phyloP scores from a whole-genome alignment of 2,888 invertebrate genomes.

The Scaptomyza tumidula region DNA sequence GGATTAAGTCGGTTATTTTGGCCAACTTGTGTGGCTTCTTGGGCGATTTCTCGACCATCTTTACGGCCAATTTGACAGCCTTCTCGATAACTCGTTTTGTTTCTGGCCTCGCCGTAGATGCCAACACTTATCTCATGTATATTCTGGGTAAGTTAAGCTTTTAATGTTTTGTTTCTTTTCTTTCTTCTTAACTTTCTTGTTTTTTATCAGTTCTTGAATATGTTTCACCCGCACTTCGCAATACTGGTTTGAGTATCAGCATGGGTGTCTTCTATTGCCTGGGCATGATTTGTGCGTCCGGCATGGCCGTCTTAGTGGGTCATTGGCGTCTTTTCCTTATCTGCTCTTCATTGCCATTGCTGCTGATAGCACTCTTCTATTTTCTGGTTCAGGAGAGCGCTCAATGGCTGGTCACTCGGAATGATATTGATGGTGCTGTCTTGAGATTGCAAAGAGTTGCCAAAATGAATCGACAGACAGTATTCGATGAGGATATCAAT shows the following conservation, averaged over 20 bases:
- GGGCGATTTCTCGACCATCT: constrained; percentile 86
- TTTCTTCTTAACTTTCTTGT: neutral
- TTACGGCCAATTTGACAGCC: constrained; percentile 83
- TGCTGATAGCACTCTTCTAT: constrained; percentile 84
- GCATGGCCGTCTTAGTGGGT: constrained; percentile 84
- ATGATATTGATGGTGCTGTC: constrained; percentile 85
- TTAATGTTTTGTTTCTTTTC: no score
- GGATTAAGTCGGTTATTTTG: constrained; percentile 86
- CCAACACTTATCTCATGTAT: constrained; percentile 87
- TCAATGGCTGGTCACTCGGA: constrained; percentile 86
- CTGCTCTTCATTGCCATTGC: constrained; percentile 85
- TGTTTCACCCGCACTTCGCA: constrained; percentile 85
- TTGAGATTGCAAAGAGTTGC: constrained; percentile 85
- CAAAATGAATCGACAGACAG: constrained; percentile 84
- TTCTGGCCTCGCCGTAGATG: constrained; percentile 87
- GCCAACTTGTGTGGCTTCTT: constrained; percentile 85
- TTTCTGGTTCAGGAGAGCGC: constrained; percentile 86
- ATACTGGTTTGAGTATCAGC: constrained; percentile 86
- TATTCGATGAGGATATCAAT: constrained; percentile 78
- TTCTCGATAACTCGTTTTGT: constrained; percentile 86
- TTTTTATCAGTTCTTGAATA: constrained; percentile 86
- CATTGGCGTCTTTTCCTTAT: constrained; percentile 85
- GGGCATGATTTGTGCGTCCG: constrained; percentile 85
- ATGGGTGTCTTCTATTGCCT: constrained; percentile 86
- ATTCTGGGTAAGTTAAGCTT: constrained; percentile 85